Evolutionary conservation across 2,113 vertebrate genomes (phyloP), one percentile per base, ranked within the genome.

Genomic region (Myotis davidii): DNA sequence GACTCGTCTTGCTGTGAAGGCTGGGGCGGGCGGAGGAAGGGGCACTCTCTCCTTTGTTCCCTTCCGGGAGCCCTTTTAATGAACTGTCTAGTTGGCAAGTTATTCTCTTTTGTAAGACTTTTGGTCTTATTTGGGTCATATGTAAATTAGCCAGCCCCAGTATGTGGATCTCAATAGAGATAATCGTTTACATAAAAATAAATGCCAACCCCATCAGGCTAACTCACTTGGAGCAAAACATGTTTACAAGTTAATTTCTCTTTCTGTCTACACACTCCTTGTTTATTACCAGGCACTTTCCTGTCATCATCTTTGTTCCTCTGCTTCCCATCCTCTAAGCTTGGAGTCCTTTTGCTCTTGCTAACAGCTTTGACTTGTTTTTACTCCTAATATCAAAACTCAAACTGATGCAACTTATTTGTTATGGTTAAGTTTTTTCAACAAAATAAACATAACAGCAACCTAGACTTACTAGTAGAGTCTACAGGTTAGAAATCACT

Each of bases 181-280:
- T 79, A 83, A 69, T 21, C 8, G 25, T 92, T 93, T 95, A 78
- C n/a, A 42, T 91, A 91, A 86, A 91, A 94, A 84, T 79, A 91
- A 88, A 76, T 70, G 45, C 42, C 74, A 86, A 56, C 8, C 16
- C 52, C n/a, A 69, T 56, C 4, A 50, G 52, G 34, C 34, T 64
- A 32, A 72, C 4, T 85, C 34, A 50, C 3, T 78, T 78, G 48
- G 87, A 83, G 25, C 20, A 91, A 78, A 94, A 82, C 39, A 25
- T 48, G 32, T 61, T 89, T 65, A 42, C 21, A 70, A 84, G 45
- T 81, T 88, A 76, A 91, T 93, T 85, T 96, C 48, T 67, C 39
- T 37, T 34, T 69, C 34, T 91, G 29, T 34, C 25, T 0, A 21
- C 45, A 11, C 16, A 70, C 64, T 61, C n/a, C 25, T 85, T 91